These are phyloP conservation scores for Tenthredo mesomela DNA, from an alignment of 2,888 invertebrate species.

Conservation along the genomic window DNA sequence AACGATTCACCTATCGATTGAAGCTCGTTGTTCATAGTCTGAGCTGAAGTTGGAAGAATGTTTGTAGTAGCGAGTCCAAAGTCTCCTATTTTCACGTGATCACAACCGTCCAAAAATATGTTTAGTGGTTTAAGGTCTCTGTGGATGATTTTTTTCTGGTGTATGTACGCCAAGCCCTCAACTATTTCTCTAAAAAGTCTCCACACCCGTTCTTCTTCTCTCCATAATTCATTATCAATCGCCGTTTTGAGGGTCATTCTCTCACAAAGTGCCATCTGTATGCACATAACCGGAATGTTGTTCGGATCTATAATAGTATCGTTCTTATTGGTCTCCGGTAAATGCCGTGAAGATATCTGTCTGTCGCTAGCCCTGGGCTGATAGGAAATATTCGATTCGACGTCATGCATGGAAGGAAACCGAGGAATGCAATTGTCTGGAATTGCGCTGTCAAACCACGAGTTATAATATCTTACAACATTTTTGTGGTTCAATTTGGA, in stretches of 20 bases:
- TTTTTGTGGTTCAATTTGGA: conserved; percentile 98
- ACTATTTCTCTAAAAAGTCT: conserved; percentile 96
- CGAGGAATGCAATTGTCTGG: conserved; percentile 69
- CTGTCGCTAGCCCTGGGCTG: conserved; percentile 78
- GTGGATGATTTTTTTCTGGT: conserved; percentile 94
- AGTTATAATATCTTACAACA: conserved; percentile 97
- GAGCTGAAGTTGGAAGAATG: conserved; percentile 78
- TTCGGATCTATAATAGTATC: conserved; percentile 55
- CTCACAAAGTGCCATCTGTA: conserved; percentile 99
- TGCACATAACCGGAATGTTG: conserved; percentile 88
- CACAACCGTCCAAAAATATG: conserved; percentile 96
- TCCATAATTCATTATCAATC: conserved; percentile 90
- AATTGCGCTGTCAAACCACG: conserved; percentile 92
- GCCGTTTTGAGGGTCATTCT: conserved; percentile 94
- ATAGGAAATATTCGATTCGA: conserved; percentile 88
- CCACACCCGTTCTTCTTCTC: conserved; percentile 92
- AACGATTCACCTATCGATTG: conserved; percentile 62
- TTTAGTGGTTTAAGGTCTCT: conserved; percentile 93
- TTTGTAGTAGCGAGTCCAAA: conserved; percentile 96
- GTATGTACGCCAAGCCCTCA: conserved; percentile 94
- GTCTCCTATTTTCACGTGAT: conserved; percentile 98
- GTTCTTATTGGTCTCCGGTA: conserved; percentile 56
- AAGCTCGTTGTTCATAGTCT: conserved; percentile 66
- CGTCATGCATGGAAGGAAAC: conserved; percentile 80
- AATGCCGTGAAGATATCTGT: conserved; percentile 39